Evolutionary conservation across 2,113 vertebrate species (phyloP), one percentile per base, ranked within the genome.

Genomic region (Anarhynchus alexandrinus): DNA sequence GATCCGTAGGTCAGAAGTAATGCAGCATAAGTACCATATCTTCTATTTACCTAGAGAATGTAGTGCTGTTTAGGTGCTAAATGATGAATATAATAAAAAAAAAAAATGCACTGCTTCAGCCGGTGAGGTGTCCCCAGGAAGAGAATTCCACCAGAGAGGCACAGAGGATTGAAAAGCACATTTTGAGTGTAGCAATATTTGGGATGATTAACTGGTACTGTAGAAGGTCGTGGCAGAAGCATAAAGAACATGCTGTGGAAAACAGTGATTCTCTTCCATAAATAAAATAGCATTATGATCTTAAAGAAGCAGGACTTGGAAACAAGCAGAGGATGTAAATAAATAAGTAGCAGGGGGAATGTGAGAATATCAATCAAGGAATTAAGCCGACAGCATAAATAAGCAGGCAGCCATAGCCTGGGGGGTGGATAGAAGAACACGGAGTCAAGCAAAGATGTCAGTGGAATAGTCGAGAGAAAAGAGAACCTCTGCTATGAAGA

Each of bases 381-480:
- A 97, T 97, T 97, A 97, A 97, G 96, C 94, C 82, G 93, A 94
- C 95, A 97, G 95, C 97, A 96, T 97, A 97, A 97, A 97, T 96
- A 97, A 96, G 94, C 91, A 97, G 95, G 91, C 93, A 95, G 94
- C 87, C 89, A 21, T 96, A 97, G 96, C 97, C 94, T 66, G 51
- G 87, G 94, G 96, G 93, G 52, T 81, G 91, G 94, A 94, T 49
- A 21, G 93, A 36, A 73, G 89, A 95, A 87, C 94, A 96, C 16
- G n/a, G 70, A 96, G 91, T 93, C 93, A 88, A 83, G 94, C 51
- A 97, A 95, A 95, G 89, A 93, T 96, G 91, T 74, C 89, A 90
- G 89, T 67, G 91, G 89, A 95, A 55, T 25, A 94, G 91, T 7
- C 0, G 4, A 82, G 94, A 94, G 79, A 82, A 83, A 69, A 87